These are phyloP conservation scores for Pilophorus perplexus DNA, from an alignment of 2,888 invertebrate genomes.

Conservation along the genomic window DNA sequence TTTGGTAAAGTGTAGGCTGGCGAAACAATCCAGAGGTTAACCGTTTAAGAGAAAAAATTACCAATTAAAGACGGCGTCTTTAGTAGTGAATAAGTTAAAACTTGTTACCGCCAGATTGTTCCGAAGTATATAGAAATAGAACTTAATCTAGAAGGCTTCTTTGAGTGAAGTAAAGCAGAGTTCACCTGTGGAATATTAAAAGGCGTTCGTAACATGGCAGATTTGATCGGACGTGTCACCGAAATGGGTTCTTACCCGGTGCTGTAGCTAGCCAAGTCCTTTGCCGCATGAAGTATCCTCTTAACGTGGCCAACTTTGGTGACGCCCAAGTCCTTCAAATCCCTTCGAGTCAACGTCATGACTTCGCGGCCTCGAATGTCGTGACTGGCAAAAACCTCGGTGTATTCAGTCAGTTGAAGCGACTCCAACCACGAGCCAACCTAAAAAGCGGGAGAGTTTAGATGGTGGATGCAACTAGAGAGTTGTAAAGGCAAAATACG, in stretches of 20 bases:
- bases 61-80: no score
- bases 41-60: no score
- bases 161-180: no score
- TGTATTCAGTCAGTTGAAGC: constrained; percentile 84
- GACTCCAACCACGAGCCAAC: constrained; percentile 80
- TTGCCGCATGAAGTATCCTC: constrained; percentile 87
- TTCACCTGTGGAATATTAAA: no score
- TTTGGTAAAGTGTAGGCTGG: no score
- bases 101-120: no score
- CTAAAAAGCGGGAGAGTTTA: constrained; percentile 13
- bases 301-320: constrained; percentile 95
- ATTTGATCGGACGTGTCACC: no score
- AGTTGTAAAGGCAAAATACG: neutral
- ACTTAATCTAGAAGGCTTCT: no score
- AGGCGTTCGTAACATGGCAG: no score
- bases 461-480: neutral
- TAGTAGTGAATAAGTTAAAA: no score
- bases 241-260: constrained; percentile 21
- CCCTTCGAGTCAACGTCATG: constrained; percentile 78
- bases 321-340: constrained; percentile 86
- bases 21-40: no score
- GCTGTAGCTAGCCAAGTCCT: constrained; percentile 60
- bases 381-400: constrained; percentile 84
- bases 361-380: constrained; percentile 90
- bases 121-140: no score